Evolutionary conservation across 2,888 invertebrate genomes (phyloP).

Genomic region (Lamellibrachia columna): DNA sequence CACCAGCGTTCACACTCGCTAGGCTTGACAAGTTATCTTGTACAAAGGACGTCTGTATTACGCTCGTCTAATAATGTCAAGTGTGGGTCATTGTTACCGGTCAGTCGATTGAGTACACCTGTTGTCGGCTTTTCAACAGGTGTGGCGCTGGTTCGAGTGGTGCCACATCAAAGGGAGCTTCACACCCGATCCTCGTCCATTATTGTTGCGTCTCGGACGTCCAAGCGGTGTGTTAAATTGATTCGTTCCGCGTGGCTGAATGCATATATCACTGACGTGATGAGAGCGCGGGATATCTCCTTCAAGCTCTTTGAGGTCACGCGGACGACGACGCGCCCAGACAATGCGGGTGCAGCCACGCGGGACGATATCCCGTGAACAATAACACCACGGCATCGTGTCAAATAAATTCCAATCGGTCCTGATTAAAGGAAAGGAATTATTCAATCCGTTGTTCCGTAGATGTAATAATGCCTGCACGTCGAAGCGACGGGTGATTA

Average conservation of each 20-base stretch:
- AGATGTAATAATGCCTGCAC: background rate
- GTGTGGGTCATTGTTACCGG: background rate
- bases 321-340: background rate
- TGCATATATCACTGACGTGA: background rate
- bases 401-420: slow-evolving; percentile 9
- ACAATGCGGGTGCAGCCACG: background rate
- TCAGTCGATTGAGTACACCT: slow-evolving; percentile 6
- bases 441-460: background rate
- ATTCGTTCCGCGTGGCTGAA: slow-evolving; percentile 11
- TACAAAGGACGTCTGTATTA: background rate
- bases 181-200: background rate
- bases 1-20: background rate
- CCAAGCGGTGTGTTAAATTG: background rate
- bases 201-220: background rate
- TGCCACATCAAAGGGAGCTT: background rate
- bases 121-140: background rate
- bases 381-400: background rate
- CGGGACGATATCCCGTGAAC: background rate
- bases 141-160: background rate
- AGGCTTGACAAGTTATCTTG: background rate
- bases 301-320: slow-evolving; percentile 9
- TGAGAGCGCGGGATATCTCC: background rate
- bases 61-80: background rate
- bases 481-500: background rate
- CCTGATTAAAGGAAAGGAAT: background rate